phyloP scores from a whole-genome alignment of 1,140 invertebrate genomes.

The Eurosta solidaginis region DNA sequence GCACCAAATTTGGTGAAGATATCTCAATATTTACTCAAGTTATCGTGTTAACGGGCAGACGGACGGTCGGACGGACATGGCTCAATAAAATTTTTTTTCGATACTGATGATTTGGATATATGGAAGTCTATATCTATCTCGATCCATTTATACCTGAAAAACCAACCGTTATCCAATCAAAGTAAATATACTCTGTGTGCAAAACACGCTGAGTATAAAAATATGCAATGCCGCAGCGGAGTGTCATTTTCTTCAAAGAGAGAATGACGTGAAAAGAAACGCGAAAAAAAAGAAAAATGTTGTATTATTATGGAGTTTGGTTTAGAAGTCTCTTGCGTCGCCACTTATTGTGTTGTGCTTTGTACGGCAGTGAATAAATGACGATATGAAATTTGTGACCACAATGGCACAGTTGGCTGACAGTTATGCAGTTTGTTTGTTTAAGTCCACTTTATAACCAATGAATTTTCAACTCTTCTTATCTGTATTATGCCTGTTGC shows the following conservation, averaged over 20 bases:
- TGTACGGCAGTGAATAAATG: not conserved
- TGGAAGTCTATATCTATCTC: too few relatives aligned
- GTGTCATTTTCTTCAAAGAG: not conserved
- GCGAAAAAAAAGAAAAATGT: not conserved
- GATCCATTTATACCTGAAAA: too few relatives aligned
- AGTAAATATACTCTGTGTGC: too few relatives aligned
- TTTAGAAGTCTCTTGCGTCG: not conserved
- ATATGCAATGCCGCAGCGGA: not conserved
- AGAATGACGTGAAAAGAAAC: not conserved
- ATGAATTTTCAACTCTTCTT: not conserved
- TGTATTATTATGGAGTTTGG: not conserved
- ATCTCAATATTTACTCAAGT: too few relatives aligned
- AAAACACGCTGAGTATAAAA: too few relatives aligned
- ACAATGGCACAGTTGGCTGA: not conserved
- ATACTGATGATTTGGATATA: too few relatives aligned
- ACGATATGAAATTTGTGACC: constrained; percentile 22
- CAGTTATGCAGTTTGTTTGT: constrained; percentile 14
- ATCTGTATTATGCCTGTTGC: too few relatives aligned
- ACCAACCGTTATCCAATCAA: too few relatives aligned
- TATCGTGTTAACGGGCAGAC: too few relatives aligned
- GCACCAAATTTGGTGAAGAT: too few relatives aligned
- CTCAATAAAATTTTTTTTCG: too few relatives aligned
- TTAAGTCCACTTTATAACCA: not conserved
- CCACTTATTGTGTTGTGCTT: not conserved
- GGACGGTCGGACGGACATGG: too few relatives aligned